These are phyloP conservation scores for Tortricodes alternella DNA, from an alignment of 2,888 invertebrate genomes.

Conservation along the genomic window DNA sequence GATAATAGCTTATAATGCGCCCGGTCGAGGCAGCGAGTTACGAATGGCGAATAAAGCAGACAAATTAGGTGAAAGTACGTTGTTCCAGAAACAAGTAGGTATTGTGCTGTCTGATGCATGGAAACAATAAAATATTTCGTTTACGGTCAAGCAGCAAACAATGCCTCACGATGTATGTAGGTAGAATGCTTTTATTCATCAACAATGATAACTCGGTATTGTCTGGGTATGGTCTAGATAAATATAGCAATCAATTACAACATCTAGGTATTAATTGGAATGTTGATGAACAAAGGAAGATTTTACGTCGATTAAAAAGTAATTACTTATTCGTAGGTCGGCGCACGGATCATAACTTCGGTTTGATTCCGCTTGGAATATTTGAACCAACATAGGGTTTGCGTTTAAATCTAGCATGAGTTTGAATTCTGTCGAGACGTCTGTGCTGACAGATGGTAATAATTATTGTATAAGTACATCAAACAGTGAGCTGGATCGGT, in stretches of 20 bases:
- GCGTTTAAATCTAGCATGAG: no score
- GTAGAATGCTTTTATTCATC: conserved; percentile 16
- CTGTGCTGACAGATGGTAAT: no score
- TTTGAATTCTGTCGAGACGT: no score
- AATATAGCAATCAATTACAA: conserved; percentile 5
- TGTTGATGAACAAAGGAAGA: neutral
- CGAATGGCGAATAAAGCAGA: conserved; percentile 48
- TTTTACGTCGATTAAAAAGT: neutral
- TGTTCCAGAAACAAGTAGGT: conserved; percentile 37
- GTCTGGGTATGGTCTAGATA: neutral
- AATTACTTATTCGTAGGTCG: neutral
- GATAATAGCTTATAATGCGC: conserved; percentile 32
- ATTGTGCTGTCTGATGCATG: conserved; percentile 36
- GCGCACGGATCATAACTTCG: no score
- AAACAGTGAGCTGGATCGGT: neutral
- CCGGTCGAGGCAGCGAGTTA: conserved; percentile 10
- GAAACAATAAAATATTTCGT: conserved; percentile 39
- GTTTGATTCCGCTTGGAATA: no score
- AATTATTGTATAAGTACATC: neutral
- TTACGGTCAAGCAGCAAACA: conserved; percentile 25
- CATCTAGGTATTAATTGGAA: neutral
- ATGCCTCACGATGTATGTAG: conserved; percentile 12
- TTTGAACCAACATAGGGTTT: no score
- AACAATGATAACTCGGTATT: conserved; percentile 14
- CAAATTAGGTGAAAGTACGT: conserved; percentile 50